Percentiles rank a stretch among this genome's conserved stretches.
Conservation (phyloP, 1,140 invertebrate species). For the Drosophila orosa region DNA sequence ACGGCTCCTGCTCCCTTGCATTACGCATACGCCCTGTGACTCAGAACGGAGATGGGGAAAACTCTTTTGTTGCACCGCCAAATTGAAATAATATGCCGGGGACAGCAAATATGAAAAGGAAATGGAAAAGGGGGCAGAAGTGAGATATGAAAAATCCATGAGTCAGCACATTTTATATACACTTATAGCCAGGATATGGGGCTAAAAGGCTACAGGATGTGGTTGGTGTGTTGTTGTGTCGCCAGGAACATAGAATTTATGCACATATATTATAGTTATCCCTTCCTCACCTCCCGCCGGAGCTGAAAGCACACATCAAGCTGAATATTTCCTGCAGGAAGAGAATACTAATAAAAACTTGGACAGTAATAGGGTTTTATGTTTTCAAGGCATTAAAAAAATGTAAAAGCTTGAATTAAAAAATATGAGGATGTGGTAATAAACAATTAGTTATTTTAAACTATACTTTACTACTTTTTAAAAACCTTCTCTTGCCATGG, state of each 20-base stretch:
- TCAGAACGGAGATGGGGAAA: conserved; percentile 60
- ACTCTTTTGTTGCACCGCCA: conserved; percentile 77
- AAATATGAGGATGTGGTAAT: background rate
- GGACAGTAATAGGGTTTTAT: conserved; percentile 7
- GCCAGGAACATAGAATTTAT: background rate
- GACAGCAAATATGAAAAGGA: conserved; percentile 59
- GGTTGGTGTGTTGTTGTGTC: conserved; percentile 7
- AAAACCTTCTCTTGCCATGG: background rate
- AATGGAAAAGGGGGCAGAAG: conserved; percentile 26
- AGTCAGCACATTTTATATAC: conserved; percentile 28
- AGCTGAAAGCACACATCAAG: conserved; percentile 8
- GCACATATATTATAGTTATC: conserved; percentile 1
- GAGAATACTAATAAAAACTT: background rate
- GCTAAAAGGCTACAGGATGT: conserved; percentile 20
- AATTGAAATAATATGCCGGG: conserved; percentile 82
- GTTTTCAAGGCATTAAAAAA: background rate
- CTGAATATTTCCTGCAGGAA: conserved; percentile 3
- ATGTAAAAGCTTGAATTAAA: background rate
- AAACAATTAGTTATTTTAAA: background rate
- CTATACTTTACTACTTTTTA: background rate
- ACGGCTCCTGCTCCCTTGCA: conserved; percentile 37
- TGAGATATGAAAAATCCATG: conserved; percentile 47
- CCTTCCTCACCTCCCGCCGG: background rate
- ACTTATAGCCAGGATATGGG: conserved; percentile 25
- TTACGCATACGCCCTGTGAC: conserved; percentile 62